Base-by-base conservation (phyloP, 2,797 vertebrate genomes). In the Argentina silus region DNA sequence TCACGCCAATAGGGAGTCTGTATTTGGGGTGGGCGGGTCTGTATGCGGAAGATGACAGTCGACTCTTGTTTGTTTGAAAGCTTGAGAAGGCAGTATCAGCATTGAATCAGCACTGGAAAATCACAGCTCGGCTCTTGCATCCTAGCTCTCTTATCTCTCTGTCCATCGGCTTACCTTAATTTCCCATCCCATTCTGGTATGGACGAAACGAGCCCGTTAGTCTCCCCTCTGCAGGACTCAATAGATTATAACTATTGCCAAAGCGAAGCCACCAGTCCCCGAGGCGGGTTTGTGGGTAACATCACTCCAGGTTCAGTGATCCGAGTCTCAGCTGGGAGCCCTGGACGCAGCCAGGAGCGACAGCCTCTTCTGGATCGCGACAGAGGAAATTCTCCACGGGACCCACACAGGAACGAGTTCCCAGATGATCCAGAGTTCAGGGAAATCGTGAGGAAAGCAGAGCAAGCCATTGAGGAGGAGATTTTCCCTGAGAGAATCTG, bases 401-500 rank as follows among this genome's bases (percentile, higher is more conserved):
- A 77, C 51, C 81, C 75, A 23, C 84, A 89, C 72, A 80, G 83
- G 57, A 93, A 95, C 78, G 85, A 87, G 55, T 92, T 93, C 63
- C 87, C 89, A 0, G 91, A 92, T 36, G 93, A 93, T 69, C 95
- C 94, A 0, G 94, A 93, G 83, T 95, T 95, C 83, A 90, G 91
- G 53, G 90, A 90, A 44, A 91, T 95, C 80, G 91, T 96, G 83
- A 86, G 90, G 74, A 86, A 83, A 71, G 93, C 93, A 4, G 94
- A 95, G 82, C 47, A 90, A 84, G 95, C 95, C 61, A 94, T 93
- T 67, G 92, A 93, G 72, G 87, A 92, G 48, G 85, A 90, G 70
- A 92, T 95, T 84, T 94, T 92, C 62, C 95, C 94, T 0, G 93
- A 95, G 87, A 93, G 95, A 80, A 95, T 96, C 89, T 94, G 91